Evolutionary conservation across 2,113 vertebrate genomes (phyloP).

Genomic region (Entomyzon cyanotis): DNA sequence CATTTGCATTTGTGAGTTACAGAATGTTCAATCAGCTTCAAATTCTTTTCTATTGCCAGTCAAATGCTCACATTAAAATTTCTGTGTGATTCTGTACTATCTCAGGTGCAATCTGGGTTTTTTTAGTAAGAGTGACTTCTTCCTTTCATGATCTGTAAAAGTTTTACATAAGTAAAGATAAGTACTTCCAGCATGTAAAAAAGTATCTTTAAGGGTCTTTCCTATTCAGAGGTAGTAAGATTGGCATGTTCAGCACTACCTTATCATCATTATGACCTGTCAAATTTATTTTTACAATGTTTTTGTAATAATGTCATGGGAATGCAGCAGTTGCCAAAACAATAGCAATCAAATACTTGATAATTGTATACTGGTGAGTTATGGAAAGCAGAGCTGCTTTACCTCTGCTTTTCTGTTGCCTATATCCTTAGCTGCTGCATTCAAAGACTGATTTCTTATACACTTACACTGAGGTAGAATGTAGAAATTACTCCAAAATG

Average conservation of each 20-base stretch:
- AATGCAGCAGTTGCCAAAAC: not conserved
- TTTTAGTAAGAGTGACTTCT: not conserved
- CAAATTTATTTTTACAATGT: not conserved
- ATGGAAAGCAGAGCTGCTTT: not conserved
- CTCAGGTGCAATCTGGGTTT: not conserved
- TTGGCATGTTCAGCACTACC: not conserved
- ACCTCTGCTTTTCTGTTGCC: not conserved
- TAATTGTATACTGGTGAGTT: not conserved
- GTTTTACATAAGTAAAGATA: not conserved
- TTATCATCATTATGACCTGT: not conserved
- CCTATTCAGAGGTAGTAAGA: not conserved
- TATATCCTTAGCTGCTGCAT: not conserved
- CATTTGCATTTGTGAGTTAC: not conserved
- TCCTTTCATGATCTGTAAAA: not conserved
- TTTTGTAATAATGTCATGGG: not conserved
- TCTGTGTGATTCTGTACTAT: not conserved
- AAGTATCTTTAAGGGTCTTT: not conserved
- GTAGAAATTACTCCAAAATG: not conserved
- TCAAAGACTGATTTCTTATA: not conserved
- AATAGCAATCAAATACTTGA: not conserved
- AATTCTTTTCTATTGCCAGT: not conserved
- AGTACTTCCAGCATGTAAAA: not conserved
- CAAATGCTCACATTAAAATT: not conserved
- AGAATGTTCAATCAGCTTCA: not conserved
- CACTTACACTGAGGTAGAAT: not conserved